phyloP scores from a whole-genome alignment of 2,113 vertebrate genomes.

The Corvus moneduloides region DNA sequence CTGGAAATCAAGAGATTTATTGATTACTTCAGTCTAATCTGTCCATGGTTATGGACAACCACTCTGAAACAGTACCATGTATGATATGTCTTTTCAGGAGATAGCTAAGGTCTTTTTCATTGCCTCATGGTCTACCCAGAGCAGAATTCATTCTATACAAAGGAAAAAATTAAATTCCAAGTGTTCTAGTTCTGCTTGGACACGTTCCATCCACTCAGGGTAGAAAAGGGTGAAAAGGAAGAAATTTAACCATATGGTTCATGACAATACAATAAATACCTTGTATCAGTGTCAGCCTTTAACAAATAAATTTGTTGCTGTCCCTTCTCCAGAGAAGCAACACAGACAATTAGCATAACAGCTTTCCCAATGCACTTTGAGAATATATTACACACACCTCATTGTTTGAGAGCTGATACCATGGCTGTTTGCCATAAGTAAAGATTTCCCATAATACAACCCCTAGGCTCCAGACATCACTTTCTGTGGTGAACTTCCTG shows the following conservation, averaged over 20 bases:
- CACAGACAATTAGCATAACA: background rate
- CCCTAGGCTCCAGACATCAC: constrained; percentile 97
- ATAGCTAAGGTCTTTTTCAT: background rate
- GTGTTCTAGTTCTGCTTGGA: background rate
- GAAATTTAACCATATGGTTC: background rate
- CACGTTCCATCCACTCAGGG: background rate
- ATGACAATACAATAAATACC: background rate
- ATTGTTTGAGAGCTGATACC: constrained; percentile 99
- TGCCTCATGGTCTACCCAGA: background rate
- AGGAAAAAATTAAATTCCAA: background rate
- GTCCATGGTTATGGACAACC: background rate
- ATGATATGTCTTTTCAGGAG: background rate
- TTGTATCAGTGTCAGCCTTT: background rate
- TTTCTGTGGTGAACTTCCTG: constrained; percentile 98
- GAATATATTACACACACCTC: constrained; percentile 79
- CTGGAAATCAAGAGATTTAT: background rate
- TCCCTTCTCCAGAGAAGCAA: background rate
- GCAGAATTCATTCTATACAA: background rate
- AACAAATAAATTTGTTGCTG: background rate
- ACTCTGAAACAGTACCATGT: background rate
- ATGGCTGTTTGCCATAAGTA: constrained; percentile 98
- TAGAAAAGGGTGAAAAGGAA: background rate
- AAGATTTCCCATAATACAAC: constrained; percentile 99
- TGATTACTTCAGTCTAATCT: background rate
- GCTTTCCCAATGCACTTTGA: background rate